Evolutionary conservation across 1,140 invertebrate species (phyloP), one percentile per base, ranked within the genome.

Genomic region (Zaprionus kolodkinae): DNA sequence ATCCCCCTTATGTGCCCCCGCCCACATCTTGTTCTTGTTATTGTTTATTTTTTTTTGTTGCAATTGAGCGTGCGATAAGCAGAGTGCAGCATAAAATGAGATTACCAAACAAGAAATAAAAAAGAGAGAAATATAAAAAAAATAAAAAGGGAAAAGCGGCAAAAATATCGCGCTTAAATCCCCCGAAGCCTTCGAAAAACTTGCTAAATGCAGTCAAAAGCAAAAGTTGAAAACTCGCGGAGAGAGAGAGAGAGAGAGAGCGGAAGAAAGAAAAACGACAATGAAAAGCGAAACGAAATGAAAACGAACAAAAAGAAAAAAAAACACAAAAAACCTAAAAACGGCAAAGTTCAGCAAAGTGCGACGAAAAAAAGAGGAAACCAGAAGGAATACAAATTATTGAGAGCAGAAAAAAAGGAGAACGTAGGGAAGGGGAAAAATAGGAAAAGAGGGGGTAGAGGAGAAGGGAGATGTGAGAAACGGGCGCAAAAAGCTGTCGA

Each of bases 1-100:
- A n/a, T n/a, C 6, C 3, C 36, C 45, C 17, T 4, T 2, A 33
- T 45, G n/a, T 13, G 10, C 63, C 38, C 35, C 50, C 43, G 13
- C 27, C 55, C 30, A 11, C 17, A 12, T 50, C 3, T 17, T 17
- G 55, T 57, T 50, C 6, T 65, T 62, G 57, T 35, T 78, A 50
- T 67, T 54, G 63, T 64, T 50, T 71, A 68, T 65, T 83, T 69
- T 83, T 69, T 76, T 76, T 66, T 83, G 70, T 80, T 85, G 74
- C 81, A 84, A 80, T 77, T 80, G 66, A 77, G 66, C 81, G 80
- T 76, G 81, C 81, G 81, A 85, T 85, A 85, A 85, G 81, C 81
- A 80, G 65, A 60, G 81, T 78, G 70, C 74, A 78, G 63, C 59
- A 66, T 30, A 57, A 83, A 85, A 85, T 78, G 80, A 84, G 81